Evolutionary conservation across 2,113 vertebrate genomes (phyloP).

Genomic region (Ibidorhyncha struthersii): DNA sequence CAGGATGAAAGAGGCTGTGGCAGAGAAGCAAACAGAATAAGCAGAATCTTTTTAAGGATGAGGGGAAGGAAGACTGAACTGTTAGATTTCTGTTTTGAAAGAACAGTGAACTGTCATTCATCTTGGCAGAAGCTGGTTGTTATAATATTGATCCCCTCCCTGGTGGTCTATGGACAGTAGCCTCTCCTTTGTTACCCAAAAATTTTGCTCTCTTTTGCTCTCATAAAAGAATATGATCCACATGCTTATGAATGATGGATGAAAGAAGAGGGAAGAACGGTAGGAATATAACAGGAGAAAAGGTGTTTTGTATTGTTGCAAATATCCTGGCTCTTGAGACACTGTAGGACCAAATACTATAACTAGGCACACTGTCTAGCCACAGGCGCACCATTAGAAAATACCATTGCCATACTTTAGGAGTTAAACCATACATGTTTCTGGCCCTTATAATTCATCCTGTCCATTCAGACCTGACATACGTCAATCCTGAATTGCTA

Average conservation of each 20-base stretch:
- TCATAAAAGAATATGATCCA: neutral
- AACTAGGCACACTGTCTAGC: neutral
- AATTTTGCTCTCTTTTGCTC: neutral
- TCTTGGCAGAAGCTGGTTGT: neutral
- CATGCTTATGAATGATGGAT: neutral
- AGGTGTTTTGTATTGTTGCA: neutral
- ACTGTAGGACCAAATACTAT: neutral
- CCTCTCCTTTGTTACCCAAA: neutral
- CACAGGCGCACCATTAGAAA: neutral
- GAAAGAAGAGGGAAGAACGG: neutral
- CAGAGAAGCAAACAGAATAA: neutral
- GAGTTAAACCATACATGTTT: neutral
- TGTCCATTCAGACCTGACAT: neutral
- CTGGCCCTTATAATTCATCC: neutral
- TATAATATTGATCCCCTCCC: neutral
- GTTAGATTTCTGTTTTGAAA: neutral
- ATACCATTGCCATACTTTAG: neutral
- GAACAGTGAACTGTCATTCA: neutral
- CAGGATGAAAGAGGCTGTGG: neutral
- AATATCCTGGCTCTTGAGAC: neutral
- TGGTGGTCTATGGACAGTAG: neutral
- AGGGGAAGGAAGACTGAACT: neutral
- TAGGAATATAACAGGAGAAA: neutral
- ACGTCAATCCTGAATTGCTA: neutral
- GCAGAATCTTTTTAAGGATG: neutral